These are phyloP conservation scores for Tragulus kanchil DNA, from an alignment of 2,113 vertebrate species.

Conservation along the genomic window DNA sequence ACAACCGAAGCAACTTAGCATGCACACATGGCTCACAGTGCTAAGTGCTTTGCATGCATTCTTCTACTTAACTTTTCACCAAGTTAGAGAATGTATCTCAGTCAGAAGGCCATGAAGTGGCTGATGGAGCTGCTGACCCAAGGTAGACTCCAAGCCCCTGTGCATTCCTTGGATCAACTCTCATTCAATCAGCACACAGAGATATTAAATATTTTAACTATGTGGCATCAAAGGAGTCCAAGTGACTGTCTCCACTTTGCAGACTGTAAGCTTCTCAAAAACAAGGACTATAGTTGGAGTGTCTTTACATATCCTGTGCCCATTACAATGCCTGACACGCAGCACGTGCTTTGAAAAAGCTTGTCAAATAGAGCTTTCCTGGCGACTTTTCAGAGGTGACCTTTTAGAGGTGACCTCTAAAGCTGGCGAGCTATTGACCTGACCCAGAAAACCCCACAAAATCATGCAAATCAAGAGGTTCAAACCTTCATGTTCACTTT, in stretches of 20 bases:
- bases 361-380: neutral
- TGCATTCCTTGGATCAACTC: neutral
- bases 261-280: neutral
- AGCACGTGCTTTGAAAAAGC: neutral
- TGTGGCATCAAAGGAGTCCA: fast-evolving
- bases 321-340: neutral
- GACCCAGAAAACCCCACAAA: too few relatives aligned
- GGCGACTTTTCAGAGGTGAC: too few relatives aligned
- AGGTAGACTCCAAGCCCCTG: neutral
- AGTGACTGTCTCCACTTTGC: neutral
- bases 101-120: neutral
- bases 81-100: neutral
- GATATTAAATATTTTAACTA: neutral
- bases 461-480: too few relatives aligned
- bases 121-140: neutral
- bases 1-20: neutral
- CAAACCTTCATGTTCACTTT: too few relatives aligned
- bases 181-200: neutral
- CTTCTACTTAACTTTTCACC: conserved; percentile 36
- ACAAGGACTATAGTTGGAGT: neutral
- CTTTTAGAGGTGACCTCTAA: too few relatives aligned
- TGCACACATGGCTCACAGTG: neutral
- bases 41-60: neutral
- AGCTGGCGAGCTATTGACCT: too few relatives aligned
- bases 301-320: neutral